Evolutionary conservation across 1,140 invertebrate genomes (phyloP), one percentile per base, ranked within the genome.

Genomic region (Drosophila jambulina): DNA sequence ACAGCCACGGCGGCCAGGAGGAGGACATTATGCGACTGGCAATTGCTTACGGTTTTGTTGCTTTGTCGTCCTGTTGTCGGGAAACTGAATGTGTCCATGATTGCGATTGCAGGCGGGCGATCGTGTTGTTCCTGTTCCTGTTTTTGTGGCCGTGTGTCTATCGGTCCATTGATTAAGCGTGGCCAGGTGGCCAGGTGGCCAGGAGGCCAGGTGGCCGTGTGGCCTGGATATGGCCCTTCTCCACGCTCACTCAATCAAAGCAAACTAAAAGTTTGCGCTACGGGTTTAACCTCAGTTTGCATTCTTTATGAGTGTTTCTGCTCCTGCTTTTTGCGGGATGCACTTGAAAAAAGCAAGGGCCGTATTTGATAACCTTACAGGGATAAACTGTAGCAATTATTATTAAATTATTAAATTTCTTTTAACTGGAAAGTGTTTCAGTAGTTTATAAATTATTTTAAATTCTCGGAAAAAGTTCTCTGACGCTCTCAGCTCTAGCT

Each of bases 151-250:
- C 70, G 32, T 69, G 74, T 87, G 75, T 82, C 82, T 80, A 88
- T 80, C 80, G 80, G 84, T 57, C 70, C 85, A 88, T 88, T 88
- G 85, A 91, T 88, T 88, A 90, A 88, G 78, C 86, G 82, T 85
- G 82, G 76, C 74, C 85, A 54, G 27, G 49, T 51, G 49, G 49
- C n/a, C 48, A 1, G 10, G n/a, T 51, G 25, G 48, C n/a, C 48
- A 4, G 25, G 34, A n/a, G 49, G 49, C n/a, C 48, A 1, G 10
- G n/a, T 51, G 25, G 48, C n/a, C 48, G 6, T 19, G 34, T 59
- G 36, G 27, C 15, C 59, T 36, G 69, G 69, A 34, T 54, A 13
- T 23, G 15, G 53, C 15, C 43, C 53, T 25, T 34, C 15, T 27
- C 54, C 53, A 63, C 45, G 54, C 46, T 80, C 69, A 80, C 78